Conservation (phyloP, 2,113 vertebrate genomes). For the Burhinus oedicnemus region DNA sequence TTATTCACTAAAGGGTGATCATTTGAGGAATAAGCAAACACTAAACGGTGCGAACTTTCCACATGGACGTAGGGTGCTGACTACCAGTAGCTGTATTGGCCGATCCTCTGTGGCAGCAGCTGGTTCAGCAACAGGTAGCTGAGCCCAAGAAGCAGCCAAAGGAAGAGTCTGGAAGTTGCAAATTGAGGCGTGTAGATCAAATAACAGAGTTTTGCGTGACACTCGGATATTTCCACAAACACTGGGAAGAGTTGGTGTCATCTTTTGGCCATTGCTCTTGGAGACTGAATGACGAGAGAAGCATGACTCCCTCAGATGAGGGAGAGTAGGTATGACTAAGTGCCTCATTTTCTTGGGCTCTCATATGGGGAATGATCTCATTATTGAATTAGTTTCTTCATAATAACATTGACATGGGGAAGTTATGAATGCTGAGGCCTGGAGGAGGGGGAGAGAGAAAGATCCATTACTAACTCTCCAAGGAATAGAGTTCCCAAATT, state of each 20-base stretch:
- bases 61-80: background rate
- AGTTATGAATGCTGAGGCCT: slow-evolving; percentile 48
- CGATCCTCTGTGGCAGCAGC: background rate
- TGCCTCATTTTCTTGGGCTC: slow-evolving; percentile 52
- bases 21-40: background rate
- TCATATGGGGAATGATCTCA: slow-evolving; percentile 63
- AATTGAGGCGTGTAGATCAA: background rate
- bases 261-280: background rate
- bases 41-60: accelerated
- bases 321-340: slow-evolving; percentile 47
- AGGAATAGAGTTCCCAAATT: slow-evolving; percentile 67
- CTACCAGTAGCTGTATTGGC: background rate
- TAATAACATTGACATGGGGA: slow-evolving; percentile 57
- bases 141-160: background rate
- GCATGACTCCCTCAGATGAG: slow-evolving; percentile 13
- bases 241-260: background rate
- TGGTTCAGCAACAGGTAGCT: background rate
- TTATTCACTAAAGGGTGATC: background rate
- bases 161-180: background rate
- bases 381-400: slow-evolving; percentile 62
- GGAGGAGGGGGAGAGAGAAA: slow-evolving; percentile 24
- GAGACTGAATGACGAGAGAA: background rate
- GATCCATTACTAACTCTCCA: slow-evolving; percentile 50
- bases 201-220: background rate
- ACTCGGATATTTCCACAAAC: background rate